Evolutionary conservation across 1,140 invertebrate species (phyloP).

Genomic region (Mactra quadrangularis): DNA sequence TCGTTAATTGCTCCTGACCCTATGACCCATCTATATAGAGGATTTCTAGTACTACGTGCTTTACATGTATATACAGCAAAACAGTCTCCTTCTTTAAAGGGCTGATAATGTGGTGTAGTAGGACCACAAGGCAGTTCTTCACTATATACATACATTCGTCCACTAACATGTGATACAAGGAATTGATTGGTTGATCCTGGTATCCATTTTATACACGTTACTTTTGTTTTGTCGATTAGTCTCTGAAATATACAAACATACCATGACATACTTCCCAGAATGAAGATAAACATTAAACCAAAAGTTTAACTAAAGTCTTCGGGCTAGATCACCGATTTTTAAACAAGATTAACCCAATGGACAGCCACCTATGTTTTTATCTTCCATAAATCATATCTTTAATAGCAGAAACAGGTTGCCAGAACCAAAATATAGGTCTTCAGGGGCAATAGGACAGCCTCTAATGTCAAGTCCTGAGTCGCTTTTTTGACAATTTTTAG

Average conservation of each 20-base stretch:
- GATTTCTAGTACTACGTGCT: conserved; percentile 98
- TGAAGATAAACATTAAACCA: too few relatives aligned
- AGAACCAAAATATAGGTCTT: too few relatives aligned
- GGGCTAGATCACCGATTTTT: too few relatives aligned
- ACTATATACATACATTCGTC: conserved; percentile 99
- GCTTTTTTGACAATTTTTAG: too few relatives aligned
- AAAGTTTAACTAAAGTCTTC: too few relatives aligned
- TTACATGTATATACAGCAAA: conserved; percentile 98
- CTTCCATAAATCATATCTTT: too few relatives aligned
- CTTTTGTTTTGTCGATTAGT: conserved; percentile 98
- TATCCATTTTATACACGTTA: conserved; percentile 99
- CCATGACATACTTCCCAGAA: too few relatives aligned
- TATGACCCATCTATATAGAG: conserved; percentile 88
- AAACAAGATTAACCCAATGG: too few relatives aligned
- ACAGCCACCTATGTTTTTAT: too few relatives aligned
- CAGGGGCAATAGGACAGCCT: too few relatives aligned
- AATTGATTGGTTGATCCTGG: conserved; percentile 97
- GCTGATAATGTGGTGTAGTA: conserved; percentile 93
- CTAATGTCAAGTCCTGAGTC: too few relatives aligned
- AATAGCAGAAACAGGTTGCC: too few relatives aligned
- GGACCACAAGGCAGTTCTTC: conserved; percentile 95
- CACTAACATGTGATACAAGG: conserved; percentile 96
- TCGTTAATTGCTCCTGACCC: conserved; percentile 96
- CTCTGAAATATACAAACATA: conserved; percentile 89
- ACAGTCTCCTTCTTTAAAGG: conserved; percentile 97